These are phyloP conservation scores for Tridacna crocea DNA, from an alignment of 2,888 invertebrate genomes.

Conservation along the genomic window DNA sequence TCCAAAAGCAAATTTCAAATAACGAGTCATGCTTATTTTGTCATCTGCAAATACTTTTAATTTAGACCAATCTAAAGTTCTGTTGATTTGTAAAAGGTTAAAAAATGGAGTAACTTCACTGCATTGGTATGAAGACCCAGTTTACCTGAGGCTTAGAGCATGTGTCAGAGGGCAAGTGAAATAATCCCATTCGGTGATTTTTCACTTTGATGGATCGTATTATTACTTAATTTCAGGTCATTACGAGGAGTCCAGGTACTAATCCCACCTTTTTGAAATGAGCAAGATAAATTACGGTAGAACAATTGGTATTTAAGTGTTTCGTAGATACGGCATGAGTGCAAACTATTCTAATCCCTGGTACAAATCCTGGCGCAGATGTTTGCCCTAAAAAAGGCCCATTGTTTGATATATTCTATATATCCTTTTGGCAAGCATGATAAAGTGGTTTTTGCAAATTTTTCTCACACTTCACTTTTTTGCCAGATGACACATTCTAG, in stretches of 20 bases:
- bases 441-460: too few relatives aligned
- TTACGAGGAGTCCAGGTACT: conserved; percentile 25
- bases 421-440: too few relatives aligned
- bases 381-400: conserved; percentile 11
- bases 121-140: conserved; percentile 10
- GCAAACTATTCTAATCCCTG: conserved; percentile 21
- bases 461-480: too few relatives aligned
- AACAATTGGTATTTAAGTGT: conserved; percentile 46
- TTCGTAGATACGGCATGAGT: conserved; percentile 47
- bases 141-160: conserved; percentile 1
- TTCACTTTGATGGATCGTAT: conserved; percentile 52
- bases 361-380: conserved; percentile 22
- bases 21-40: too few relatives aligned
- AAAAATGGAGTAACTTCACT: too few relatives aligned
- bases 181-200: conserved; percentile 20
- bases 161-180: conserved; percentile 27
- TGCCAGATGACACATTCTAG: too few relatives aligned
- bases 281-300: conserved; percentile 48
- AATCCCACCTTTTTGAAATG: conserved; percentile 35
- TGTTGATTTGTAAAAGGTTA: too few relatives aligned
- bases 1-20: too few relatives aligned
- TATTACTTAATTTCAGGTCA: conserved; percentile 28
- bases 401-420: too few relatives aligned
- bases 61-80: too few relatives aligned
- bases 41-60: too few relatives aligned